These are phyloP conservation scores for Venturia canescens DNA, from an alignment of 1,140 invertebrate species.

Conservation along the genomic window DNA sequence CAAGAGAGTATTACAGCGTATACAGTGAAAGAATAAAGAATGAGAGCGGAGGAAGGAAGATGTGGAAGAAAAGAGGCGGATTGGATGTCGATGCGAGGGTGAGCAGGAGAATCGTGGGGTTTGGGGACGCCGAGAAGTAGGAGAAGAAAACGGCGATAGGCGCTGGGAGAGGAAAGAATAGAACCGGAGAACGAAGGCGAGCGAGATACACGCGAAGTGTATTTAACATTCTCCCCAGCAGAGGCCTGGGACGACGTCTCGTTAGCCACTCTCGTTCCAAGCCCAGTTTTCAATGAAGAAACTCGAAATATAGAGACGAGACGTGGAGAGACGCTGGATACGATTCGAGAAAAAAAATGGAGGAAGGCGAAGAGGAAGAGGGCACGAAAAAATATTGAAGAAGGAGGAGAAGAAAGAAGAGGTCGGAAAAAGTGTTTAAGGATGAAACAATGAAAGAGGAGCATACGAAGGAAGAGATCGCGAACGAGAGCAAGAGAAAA, in stretches of 20 bases:
- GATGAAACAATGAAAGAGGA: constrained; percentile 23
- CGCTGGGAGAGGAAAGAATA: constrained; percentile 27
- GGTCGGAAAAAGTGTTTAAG: not conserved
- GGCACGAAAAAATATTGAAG: not conserved
- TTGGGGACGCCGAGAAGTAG: not conserved
- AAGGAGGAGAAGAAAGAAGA: not conserved
- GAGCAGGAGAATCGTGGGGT: constrained; percentile 29
- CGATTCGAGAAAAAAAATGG: not conserved
- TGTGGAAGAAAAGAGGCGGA: constrained; percentile 35
- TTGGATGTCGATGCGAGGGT: not conserved
- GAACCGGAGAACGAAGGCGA: constrained; percentile 33
- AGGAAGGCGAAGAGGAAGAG: not conserved
- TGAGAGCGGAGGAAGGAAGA: constrained; percentile 30
- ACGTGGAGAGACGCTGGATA: not conserved
- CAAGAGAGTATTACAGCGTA: constrained; percentile 41
- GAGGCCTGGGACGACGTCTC: constrained; percentile 51
- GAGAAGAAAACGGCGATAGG: not conserved
- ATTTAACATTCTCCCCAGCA: constrained; percentile 70
- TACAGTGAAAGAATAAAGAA: constrained; percentile 29
- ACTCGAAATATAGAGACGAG: not conserved
- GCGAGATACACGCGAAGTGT: constrained; percentile 58
- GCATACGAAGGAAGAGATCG: constrained; percentile 17
- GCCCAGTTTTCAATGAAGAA: constrained; percentile 45
- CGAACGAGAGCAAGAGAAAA: not conserved
- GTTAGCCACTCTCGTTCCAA: constrained; percentile 56